Conservation (phyloP, 2,113 vertebrate genomes). For the Salvelinus fontinalis region DNA sequence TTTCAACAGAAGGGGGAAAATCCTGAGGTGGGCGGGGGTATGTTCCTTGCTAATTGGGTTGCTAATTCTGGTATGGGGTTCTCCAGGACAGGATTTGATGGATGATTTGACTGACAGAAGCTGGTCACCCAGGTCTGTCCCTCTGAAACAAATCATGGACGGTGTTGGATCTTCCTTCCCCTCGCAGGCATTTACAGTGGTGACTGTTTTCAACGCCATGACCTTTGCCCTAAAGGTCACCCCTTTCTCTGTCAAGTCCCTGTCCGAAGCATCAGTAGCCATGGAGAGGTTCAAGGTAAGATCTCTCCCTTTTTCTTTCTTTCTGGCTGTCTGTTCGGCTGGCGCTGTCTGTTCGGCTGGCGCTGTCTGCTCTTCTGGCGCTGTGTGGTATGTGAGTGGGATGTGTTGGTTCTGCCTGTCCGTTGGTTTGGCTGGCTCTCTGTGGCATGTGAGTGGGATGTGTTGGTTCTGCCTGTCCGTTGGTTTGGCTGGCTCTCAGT, state of each 20-base stretch:
- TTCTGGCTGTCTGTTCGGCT: background rate
- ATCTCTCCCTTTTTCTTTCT: background rate
- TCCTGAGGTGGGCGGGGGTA: too few relatives aligned
- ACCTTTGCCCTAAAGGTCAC: slow-evolving; percentile 96
- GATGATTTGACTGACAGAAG: too few relatives aligned
- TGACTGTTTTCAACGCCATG: slow-evolving; percentile 95
- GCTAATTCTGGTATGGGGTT: too few relatives aligned
- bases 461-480: background rate
- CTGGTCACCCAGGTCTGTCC: too few relatives aligned
- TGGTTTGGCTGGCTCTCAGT: too few relatives aligned
- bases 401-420: background rate
- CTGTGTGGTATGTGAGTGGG: background rate
- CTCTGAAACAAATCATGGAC: background rate
- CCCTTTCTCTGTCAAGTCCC: slow-evolving; percentile 90
- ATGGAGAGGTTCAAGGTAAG: slow-evolving; percentile 90
- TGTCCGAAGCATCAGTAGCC: slow-evolving; percentile 89
- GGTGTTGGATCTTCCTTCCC: slow-evolving; percentile 6
- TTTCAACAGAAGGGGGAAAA: too few relatives aligned
- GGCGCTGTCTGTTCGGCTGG: too few relatives aligned
- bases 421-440: too few relatives aligned
- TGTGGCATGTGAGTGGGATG: background rate
- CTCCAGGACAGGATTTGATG: too few relatives aligned
- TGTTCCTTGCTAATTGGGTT: too few relatives aligned
- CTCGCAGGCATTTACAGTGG: slow-evolving; percentile 90
- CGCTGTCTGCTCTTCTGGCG: too few relatives aligned